These are phyloP conservation scores for Sepioteuthis lessoniana DNA, from an alignment of 2,888 invertebrate genomes.

Conservation along the genomic window DNA sequence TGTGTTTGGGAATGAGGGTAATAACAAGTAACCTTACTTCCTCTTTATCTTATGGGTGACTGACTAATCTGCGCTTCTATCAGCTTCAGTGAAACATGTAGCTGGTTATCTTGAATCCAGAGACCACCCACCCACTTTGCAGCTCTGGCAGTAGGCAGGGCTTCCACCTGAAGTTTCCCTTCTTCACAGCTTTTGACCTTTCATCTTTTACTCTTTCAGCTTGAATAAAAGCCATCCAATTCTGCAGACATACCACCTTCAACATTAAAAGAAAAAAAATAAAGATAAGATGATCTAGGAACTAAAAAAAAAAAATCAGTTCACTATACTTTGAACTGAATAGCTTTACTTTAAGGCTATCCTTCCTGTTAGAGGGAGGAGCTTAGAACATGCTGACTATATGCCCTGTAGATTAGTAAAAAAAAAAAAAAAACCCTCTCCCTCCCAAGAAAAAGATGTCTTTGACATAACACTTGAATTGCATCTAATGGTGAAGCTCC, in stretches of 20 bases:
- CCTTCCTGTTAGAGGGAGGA: too few species aligned
- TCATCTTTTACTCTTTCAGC: neutral
- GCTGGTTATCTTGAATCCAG: neutral
- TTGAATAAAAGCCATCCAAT: neutral
- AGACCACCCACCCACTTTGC: neutral
- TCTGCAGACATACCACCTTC: neutral
- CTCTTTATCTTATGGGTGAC: neutral
- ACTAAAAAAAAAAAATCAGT: too few species aligned
- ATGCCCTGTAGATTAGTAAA: too few species aligned
- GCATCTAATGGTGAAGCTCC: too few species aligned
- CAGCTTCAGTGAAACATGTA: neutral
- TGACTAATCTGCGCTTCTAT: neutral
- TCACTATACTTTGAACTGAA: too few species aligned
- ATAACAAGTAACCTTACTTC: neutral
- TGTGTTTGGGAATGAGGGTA: neutral
- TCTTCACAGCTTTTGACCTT: neutral
- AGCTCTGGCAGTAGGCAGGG: neutral
- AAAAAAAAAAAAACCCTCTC: too few species aligned
- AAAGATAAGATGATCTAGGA: too few species aligned
- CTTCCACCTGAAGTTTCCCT: neutral
- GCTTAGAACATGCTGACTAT: too few species aligned
- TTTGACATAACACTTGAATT: too few species aligned
- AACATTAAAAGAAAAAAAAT: too few species aligned
- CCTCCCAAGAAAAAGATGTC: too few species aligned
- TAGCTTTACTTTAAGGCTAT: too few species aligned